Evolutionary conservation across 2,888 invertebrate genomes (phyloP).

Genomic region (Tetragnatha montana): DNA sequence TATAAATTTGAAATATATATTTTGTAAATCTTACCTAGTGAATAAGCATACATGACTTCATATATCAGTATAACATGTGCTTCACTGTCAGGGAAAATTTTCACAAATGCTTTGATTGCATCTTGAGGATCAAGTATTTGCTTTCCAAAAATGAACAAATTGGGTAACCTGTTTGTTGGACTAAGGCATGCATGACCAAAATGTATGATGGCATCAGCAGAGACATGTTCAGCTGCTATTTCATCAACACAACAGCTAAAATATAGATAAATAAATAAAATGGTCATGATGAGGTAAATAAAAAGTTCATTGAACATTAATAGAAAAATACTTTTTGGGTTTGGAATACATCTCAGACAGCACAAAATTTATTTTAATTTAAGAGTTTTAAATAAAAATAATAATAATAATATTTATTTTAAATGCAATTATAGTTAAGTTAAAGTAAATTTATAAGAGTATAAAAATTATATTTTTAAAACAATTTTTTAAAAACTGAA

Average conservation of each 20-base stretch:
- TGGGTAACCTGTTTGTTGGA: slow-evolving; percentile 84
- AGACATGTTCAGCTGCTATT: slow-evolving; percentile 90
- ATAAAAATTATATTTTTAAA: too few relatives aligned
- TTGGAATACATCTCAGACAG: background rate
- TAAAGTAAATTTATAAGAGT: too few relatives aligned
- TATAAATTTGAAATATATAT: too few relatives aligned
- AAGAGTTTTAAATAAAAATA: background rate
- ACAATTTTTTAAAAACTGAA: too few relatives aligned
- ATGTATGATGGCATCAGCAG: slow-evolving; percentile 90
- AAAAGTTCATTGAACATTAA: background rate
- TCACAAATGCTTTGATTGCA: slow-evolving; percentile 74
- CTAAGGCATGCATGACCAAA: slow-evolving; percentile 93
- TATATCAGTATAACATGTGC: slow-evolving; percentile 76
- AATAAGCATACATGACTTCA: slow-evolving; percentile 76
- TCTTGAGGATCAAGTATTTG: slow-evolving; percentile 78
- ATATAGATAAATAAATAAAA: slow-evolving; percentile 72
- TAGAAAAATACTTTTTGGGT: background rate
- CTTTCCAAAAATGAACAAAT: slow-evolving; percentile 84
- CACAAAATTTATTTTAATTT: background rate
- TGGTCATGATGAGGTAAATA: too few relatives aligned
- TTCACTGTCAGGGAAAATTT: slow-evolving; percentile 72
- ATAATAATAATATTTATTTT: background rate
- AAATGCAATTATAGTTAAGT: too few relatives aligned
- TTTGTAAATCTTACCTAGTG: slow-evolving; percentile 73
- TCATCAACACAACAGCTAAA: slow-evolving; percentile 91